phyloP scores from a whole-genome alignment of 2,797 vertebrate species.

The Alosa sapidissima region DNA sequence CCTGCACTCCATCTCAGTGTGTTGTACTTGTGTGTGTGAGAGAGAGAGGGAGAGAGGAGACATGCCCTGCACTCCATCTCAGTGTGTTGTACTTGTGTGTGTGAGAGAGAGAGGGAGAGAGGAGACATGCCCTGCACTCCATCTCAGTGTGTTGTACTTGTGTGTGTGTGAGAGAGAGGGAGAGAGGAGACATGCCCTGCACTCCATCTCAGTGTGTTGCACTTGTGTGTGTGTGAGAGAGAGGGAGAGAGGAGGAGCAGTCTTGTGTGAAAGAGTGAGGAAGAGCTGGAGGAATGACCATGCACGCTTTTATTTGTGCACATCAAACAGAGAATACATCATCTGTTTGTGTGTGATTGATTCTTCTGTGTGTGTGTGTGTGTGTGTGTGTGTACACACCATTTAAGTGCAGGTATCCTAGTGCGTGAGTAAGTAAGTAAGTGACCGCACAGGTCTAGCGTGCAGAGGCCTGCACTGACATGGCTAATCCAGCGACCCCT shows the following conservation, averaged over 20 bases:
- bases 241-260: background rate
- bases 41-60: background rate
- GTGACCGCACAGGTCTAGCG: slow-evolving; percentile 44
- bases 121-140: background rate
- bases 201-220: background rate
- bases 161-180: background rate
- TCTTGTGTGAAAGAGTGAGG: background rate
- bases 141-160: slow-evolving; percentile 11
- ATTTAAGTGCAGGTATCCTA: slow-evolving; percentile 33
- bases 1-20: background rate
- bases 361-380: too few relatives aligned
- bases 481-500: slow-evolving; percentile 53
- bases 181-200: background rate
- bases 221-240: background rate
- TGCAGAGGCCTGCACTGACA: slow-evolving; percentile 52
- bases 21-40: slow-evolving; percentile 20
- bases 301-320: slow-evolving; percentile 12
- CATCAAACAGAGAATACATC: slow-evolving; percentile 19
- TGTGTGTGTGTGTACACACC: slow-evolving; percentile 7
- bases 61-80: background rate
- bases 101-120: too few relatives aligned
- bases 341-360: slow-evolving; percentile 15
- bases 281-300: background rate
- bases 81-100: slow-evolving; percentile 24
- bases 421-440: slow-evolving; percentile 38